Evolutionary conservation across 2,888 invertebrate species (phyloP), one percentile per base, ranked within the genome.

Genomic region (Subacronicta megacephala): DNA sequence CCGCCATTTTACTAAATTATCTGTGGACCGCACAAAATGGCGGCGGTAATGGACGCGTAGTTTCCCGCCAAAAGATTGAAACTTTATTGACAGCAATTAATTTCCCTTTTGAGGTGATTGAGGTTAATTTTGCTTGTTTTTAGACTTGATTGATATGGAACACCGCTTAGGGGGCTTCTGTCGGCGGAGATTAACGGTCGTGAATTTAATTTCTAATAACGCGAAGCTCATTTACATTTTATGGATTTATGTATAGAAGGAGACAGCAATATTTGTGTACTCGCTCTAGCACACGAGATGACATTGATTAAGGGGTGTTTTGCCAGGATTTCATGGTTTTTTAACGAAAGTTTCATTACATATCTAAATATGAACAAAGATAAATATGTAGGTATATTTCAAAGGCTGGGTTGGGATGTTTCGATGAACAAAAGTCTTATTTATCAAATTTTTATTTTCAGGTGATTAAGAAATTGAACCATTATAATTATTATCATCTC

Each of bases 1-100:
- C 69, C 72, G 72, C 78, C 83, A 80, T 84, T 85, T 84, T 81
- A 74, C 68, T 72, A 82, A 80, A 84, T 84, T 82, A 78, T 78
- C 75, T 75, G 61, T 54, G 59, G 57, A 26, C 44, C 36, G 16
- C 41, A 60, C 70, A 80, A 81, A 77, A 81, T 81, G 80, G 76
- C 72, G 50, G 50, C 63, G 52, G 53, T 77, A 78, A 75, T 75
- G 72, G 72, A 69, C 57, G 64, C 63, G 68, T 74, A 71, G 69
- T 76, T 77, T 71, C 68, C 59, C 73, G 66, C 71, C 68, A 71
- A 78, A 77, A 78, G 74, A 80, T 82, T 79, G 77, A 73, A 77
- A 80, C 70, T 70, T 72, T 63, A 76, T 75, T 73, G 72, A 75
- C 59, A 47, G 53, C 75, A 55, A 78, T 80, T 82, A 82, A 72